phyloP scores from a whole-genome alignment of 2,888 invertebrate species.

The Torymus tubicola region DNA sequence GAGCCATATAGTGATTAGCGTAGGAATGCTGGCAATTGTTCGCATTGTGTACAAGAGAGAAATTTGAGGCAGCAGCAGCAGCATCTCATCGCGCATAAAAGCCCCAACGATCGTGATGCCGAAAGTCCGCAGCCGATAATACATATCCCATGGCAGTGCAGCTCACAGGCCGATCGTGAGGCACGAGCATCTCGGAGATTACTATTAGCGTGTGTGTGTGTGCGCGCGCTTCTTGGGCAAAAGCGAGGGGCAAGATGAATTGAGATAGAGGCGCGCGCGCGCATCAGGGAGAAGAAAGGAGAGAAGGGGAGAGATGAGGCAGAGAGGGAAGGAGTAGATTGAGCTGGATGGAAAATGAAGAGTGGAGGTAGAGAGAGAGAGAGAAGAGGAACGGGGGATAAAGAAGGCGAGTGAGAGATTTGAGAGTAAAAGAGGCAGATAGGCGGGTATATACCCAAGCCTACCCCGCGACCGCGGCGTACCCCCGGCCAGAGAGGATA shows the following conservation, averaged over 20 bases:
- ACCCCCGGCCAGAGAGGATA: slow-evolving; percentile 72
- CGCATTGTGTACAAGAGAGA: slow-evolving; percentile 20
- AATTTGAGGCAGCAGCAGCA: slow-evolving; percentile 3
- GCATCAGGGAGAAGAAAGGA: not conserved
- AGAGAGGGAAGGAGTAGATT: slow-evolving; percentile 49
- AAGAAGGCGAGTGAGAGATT: slow-evolving; percentile 73
- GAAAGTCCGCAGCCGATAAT: slow-evolving; percentile 26
- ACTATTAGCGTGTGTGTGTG: slow-evolving; percentile 32
- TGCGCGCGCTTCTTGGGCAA: slow-evolving; percentile 1
- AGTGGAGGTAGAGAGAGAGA: slow-evolving; percentile 47
- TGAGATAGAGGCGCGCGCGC: slow-evolving; percentile 55
- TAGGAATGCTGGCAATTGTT: not conserved
- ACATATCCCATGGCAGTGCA: not conserved
- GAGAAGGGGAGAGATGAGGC: slow-evolving; percentile 29
- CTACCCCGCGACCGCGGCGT: not conserved
- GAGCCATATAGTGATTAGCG: no score
- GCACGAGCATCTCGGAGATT: slow-evolving; percentile 35
- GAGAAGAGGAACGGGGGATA: slow-evolving; percentile 59
- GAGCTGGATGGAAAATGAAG: slow-evolving; percentile 58
- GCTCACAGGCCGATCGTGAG: not conserved
- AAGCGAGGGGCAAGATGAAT: slow-evolving; percentile 30
- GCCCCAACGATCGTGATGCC: slow-evolving; percentile 29
- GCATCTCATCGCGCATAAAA: not conserved
- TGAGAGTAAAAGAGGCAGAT: slow-evolving; percentile 75
- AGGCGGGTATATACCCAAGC: slow-evolving; percentile 71